Conservation (phyloP, 2,113 vertebrate genomes). For the Columba livia region DNA sequence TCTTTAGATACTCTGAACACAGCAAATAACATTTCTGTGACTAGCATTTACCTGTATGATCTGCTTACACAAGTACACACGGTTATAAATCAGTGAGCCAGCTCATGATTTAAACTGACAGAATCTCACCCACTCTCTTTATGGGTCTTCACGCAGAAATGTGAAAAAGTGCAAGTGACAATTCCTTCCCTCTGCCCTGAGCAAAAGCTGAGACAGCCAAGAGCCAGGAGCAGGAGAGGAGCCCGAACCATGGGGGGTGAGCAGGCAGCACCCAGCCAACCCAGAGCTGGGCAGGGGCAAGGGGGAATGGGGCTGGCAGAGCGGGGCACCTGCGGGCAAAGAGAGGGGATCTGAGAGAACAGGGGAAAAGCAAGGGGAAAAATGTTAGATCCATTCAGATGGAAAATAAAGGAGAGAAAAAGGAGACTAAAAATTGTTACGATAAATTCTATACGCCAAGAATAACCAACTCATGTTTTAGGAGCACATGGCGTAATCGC, state of each 20-base stretch:
- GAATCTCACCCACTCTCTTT: neutral
- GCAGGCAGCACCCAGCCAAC: neutral
- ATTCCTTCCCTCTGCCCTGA: neutral
- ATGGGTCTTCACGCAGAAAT: neutral
- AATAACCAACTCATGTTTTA: neutral
- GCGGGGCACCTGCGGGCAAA: neutral
- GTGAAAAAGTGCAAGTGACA: neutral
- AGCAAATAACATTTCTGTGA: constrained; percentile 32
- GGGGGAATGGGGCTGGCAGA: neutral
- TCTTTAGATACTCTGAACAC: constrained; percentile 35
- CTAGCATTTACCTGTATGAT: neutral
- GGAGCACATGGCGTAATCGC: neutral
- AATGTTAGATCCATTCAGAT: neutral
- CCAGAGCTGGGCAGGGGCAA: neutral
- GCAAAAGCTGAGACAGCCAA: neutral
- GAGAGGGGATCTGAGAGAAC: neutral
- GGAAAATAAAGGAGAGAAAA: neutral
- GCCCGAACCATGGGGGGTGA: neutral
- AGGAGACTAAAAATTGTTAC: neutral
- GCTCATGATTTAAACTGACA: neutral
- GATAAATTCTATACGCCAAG: neutral
- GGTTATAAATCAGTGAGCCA: neutral
- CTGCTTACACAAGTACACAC: neutral
- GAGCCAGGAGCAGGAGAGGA: fast-evolving
- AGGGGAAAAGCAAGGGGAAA: too few relatives aligned